These are phyloP conservation scores for Anoplophora glabripennis DNA, from an alignment of 1,140 invertebrate genomes.

Conservation along the genomic window DNA sequence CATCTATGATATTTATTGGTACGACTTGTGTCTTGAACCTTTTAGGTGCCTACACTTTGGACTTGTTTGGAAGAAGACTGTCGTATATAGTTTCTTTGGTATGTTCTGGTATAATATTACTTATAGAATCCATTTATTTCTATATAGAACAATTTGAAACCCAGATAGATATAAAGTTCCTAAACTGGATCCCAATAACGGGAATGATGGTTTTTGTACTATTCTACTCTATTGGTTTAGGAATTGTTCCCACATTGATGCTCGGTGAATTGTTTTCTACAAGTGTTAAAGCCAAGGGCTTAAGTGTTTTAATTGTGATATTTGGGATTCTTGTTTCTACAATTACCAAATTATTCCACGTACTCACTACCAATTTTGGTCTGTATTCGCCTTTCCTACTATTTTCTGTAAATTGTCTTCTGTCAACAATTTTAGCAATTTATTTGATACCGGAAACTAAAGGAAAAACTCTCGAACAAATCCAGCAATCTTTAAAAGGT, in stretches of 20 bases:
- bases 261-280: constrained; percentile 44
- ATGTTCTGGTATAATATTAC: constrained; percentile 22
- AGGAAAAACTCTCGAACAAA: constrained; percentile 85
- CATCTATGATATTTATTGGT: constrained; percentile 56
- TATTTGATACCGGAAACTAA: constrained; percentile 86
- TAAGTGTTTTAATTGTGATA: constrained; percentile 28
- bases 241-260: constrained; percentile 39
- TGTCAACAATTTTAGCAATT: constrained; percentile 74
- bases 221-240: constrained; percentile 40
- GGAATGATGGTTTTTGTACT: constrained; percentile 38
- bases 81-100: constrained; percentile 30
- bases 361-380: constrained; percentile 54
- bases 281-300: constrained; percentile 39
- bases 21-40: constrained; percentile 62
- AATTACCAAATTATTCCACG: constrained; percentile 43
- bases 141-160: constrained; percentile 21
- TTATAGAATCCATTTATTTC: constrained; percentile 53
- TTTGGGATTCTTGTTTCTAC: constrained; percentile 39
- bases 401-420: constrained; percentile 69
- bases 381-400: constrained; percentile 72
- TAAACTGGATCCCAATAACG: constrained; percentile 38
- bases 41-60: constrained; percentile 57
- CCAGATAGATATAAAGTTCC: constrained; percentile 37
- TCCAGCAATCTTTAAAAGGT: constrained; percentile 70
- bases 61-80: constrained; percentile 49